A percentile compares a stretch with the other conserved stretches of the same genome.
phyloP scores from a whole-genome alignment of 2,113 vertebrate genomes.

The Leptobrachium ailaonicum region DNA sequence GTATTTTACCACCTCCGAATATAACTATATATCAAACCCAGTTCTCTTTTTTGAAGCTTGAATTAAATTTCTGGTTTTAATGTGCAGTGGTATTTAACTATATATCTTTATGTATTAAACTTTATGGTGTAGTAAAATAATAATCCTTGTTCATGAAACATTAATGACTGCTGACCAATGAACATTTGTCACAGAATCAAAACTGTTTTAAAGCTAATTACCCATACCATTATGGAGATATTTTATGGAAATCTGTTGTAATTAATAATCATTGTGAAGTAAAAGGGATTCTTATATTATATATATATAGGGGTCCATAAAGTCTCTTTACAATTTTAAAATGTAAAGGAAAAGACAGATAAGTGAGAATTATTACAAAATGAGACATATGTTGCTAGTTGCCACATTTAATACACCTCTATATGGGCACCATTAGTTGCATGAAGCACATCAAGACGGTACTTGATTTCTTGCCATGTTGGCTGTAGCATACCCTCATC shows the following conservation, averaged over 20 bases:
- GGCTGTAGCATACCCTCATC: too few species aligned
- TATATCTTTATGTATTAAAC: constrained; percentile 27
- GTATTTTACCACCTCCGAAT: too few species aligned
- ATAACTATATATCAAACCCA: not conserved
- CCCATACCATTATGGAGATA: not conserved
- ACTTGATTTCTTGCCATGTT: too few species aligned
- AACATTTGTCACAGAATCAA: constrained; percentile 20
- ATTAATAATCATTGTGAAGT: constrained; percentile 2
- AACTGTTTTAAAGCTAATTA: constrained; percentile 34
- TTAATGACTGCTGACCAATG: constrained; percentile 23
- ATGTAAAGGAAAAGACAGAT: too few species aligned
- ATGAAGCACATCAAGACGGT: too few species aligned
- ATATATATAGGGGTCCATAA: not conserved
- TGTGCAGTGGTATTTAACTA: constrained; percentile 28
- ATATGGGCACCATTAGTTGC: too few species aligned
- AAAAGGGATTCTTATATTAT: not conserved
- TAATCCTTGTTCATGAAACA: constrained; percentile 22
- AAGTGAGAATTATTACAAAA: too few species aligned
- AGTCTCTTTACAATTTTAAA: too few species aligned
- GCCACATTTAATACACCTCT: too few species aligned
- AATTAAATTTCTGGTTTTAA: constrained; percentile 4
- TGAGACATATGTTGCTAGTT: too few species aligned
- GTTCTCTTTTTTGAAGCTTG: not conserved
- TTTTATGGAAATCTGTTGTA: not conserved
- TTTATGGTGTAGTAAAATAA: constrained; percentile 36